phyloP scores from a whole-genome alignment of 2,113 vertebrate genomes.

The human region DNA sequence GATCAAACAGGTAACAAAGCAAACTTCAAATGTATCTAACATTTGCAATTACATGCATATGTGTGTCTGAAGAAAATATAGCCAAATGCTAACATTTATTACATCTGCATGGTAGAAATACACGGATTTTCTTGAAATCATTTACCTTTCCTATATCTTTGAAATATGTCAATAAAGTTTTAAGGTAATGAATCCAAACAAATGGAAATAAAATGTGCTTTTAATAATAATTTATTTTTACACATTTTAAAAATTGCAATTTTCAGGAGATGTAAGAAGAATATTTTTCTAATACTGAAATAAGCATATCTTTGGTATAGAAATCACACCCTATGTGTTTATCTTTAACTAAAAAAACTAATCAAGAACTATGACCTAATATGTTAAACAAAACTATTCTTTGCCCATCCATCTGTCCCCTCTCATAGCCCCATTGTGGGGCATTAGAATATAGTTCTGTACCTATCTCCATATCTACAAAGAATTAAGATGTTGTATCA shows the following conservation, averaged over 20 bases:
- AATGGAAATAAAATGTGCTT: conserved; percentile 46
- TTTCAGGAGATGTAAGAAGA: conserved; percentile 25
- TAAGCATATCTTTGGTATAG: conserved; percentile 51
- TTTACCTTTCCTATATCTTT: not conserved
- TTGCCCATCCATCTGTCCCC: conserved; percentile 33
- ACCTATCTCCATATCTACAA: not conserved
- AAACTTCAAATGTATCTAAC: not conserved
- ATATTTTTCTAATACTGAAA: conserved; percentile 48
- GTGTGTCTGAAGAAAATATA: not conserved
- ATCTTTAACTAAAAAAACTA: conserved; percentile 23
- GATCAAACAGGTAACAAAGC: not conserved
- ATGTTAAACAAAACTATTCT: conserved; percentile 23
- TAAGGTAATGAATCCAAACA: conserved; percentile 44
- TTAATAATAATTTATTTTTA: conserved; percentile 45
- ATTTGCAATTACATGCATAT: not conserved
- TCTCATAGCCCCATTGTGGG: not conserved
- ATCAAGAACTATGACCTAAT: conserved; percentile 31
- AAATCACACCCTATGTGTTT: not conserved
- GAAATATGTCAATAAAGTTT: conserved; percentile 11
- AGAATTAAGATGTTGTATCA: conserved; percentile 26
- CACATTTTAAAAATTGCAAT: conserved; percentile 4
- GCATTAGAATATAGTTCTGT: not conserved
- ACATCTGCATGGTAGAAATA: not conserved
- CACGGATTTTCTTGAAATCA: not conserved
- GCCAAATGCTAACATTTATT: conserved; percentile 12